Evolutionary conservation across 1,140 invertebrate genomes (phyloP), one percentile per base, ranked within the genome.

Genomic region (Microplitis demolitor): DNA sequence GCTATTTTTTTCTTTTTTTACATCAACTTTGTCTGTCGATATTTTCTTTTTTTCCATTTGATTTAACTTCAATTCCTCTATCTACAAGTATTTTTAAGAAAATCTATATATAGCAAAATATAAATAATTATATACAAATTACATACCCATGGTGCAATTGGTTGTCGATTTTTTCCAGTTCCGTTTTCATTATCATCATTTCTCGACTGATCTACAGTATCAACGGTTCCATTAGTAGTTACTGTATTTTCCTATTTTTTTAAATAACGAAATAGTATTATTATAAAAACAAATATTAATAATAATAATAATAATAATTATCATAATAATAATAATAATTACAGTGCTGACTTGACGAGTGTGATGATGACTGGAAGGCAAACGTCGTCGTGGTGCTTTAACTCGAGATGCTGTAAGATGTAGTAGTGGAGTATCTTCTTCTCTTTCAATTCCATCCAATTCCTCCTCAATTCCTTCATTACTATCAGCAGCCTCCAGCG

Each of bases 371-470:
- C 84, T 83, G 0, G 91, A 91, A 6, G 92, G 92, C 35, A 89
- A 90, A 77, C 92, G 87, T 75, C 91, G 85, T 24, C 89, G 88
- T 2, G 91, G 91, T 76, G 90, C 90, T 82, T 91, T 91, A 3
- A 89, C 90, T 76, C 92, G 83, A 34, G 85, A 89, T 13, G 91
- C 91, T 34, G 91, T 93, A 64, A 91, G 85, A 79, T 93, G 91
- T 3, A 86, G 88, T 31, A 93, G 83, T 73, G 91, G 90, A 37
- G 87, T 85, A 31, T 87, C 85, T 69, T 87, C 86, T 11, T 83
- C 84, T 66, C 89, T 78, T 74, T 91, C 89, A n/a, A 91, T 86
- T 50, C 83, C 86, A 76, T 92, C 91, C 76, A 92, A 88, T 78
- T 90, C 89, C 66, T 88, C 81, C 45, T 85, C 86, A 13, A 85